These are phyloP conservation scores for Procambarus clarkii DNA, from an alignment of 1,140 invertebrate genomes.

Conservation along the genomic window DNA sequence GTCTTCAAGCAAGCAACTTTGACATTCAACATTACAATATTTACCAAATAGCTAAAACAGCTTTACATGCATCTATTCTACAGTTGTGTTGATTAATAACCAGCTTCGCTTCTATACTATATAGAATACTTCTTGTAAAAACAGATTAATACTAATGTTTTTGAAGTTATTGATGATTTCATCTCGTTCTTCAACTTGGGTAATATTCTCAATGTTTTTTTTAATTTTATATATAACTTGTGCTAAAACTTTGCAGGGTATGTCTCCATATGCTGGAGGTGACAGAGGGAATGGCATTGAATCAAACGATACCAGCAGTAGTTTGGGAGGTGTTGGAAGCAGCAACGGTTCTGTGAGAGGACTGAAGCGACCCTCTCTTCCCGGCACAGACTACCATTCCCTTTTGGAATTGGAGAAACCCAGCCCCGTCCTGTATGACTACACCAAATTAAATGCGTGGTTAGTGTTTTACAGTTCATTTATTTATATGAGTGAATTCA, in stretches of 20 bases:
- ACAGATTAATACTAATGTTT: no score
- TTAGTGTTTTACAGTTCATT: slow-evolving; percentile 25
- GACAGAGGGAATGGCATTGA: slow-evolving; percentile 52
- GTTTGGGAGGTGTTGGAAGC: slow-evolving; percentile 32
- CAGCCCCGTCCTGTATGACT: slow-evolving; percentile 90
- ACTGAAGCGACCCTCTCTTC: slow-evolving; percentile 53
- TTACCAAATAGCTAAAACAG: no score
- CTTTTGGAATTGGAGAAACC: slow-evolving; percentile 82
- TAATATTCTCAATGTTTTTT: no score
- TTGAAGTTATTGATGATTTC: no score
- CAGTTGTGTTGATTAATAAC: no score
- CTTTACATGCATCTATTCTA: no score
- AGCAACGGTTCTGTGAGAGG: slow-evolving; percentile 45
- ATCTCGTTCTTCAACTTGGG: no score
- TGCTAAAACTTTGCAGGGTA: slow-evolving; percentile 34
- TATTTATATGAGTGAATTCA: neutral
- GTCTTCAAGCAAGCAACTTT: no score
- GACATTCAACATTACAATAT: no score
- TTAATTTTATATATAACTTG: no score
- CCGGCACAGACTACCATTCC: slow-evolving; percentile 63
- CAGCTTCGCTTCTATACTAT: no score
- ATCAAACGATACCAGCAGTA: slow-evolving; percentile 52
- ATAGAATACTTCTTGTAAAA: no score
- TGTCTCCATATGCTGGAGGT: slow-evolving; percentile 65
- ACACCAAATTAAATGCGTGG: slow-evolving; percentile 88